Conservation (phyloP, 2,113 vertebrate species). For the Pristiophorus japonicus region DNA sequence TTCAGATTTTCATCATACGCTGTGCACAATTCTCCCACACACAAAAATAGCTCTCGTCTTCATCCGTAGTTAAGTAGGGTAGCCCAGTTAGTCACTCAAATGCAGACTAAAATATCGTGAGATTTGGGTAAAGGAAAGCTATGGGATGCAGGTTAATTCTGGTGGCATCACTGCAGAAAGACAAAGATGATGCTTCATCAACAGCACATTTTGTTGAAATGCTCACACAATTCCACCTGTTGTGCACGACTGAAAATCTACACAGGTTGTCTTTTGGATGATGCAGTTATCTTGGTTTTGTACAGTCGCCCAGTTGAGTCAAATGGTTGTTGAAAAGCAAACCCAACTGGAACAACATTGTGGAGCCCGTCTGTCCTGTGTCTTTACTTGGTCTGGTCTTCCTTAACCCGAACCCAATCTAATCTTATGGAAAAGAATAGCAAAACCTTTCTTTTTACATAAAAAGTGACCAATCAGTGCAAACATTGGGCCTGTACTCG, state of each 20-base stretch:
- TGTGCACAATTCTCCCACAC: not conserved
- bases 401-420: not conserved
- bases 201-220: not conserved
- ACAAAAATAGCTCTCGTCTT: not conserved
- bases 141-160: not conserved
- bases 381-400: not conserved
- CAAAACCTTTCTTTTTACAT: not conserved
- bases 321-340: not conserved
- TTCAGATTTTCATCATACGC: not conserved
- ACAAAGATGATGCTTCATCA: not conserved
- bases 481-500: not conserved
- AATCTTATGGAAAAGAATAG: not conserved
- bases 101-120: not conserved
- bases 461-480: not conserved
- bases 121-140: not conserved
- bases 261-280: not conserved
- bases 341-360: not conserved
- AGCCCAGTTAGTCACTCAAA: not conserved
- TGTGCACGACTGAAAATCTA: not conserved
- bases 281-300: not conserved
- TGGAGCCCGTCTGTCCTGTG: not conserved
- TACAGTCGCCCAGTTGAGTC: not conserved
- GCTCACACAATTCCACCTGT: not conserved
- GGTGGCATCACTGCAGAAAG: not conserved
- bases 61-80: no score